phyloP scores from a whole-genome alignment of 2,888 invertebrate genomes.

The Lycia hirtaria region DNA sequence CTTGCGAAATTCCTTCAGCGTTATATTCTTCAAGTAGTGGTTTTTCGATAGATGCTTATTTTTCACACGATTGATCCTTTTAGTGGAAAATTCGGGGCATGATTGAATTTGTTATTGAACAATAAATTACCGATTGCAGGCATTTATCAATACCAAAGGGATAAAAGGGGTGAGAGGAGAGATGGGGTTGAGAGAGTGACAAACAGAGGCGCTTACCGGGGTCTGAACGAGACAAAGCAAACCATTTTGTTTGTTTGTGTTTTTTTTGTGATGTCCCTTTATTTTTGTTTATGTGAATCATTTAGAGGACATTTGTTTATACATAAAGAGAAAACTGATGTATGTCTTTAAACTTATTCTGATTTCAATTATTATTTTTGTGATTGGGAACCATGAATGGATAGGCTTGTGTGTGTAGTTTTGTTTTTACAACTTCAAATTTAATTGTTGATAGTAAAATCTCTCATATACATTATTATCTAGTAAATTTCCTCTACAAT shows the following conservation, averaged over 20 bases:
- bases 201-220: slow-evolving; percentile 27
- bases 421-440: too few relatives aligned
- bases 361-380: too few relatives aligned
- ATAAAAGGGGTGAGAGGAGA: slow-evolving; percentile 31
- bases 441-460: too few relatives aligned
- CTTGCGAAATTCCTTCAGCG: slow-evolving; percentile 6
- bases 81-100: slow-evolving; percentile 32
- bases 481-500: too few relatives aligned
- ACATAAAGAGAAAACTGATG: too few relatives aligned
- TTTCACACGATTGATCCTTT: slow-evolving; percentile 40
- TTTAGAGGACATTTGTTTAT: too few relatives aligned
- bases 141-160: slow-evolving; percentile 39
- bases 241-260: slow-evolving; percentile 1
- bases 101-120: slow-evolving; percentile 41
- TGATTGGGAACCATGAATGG: too few relatives aligned
- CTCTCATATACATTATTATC: too few relatives aligned
- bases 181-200: slow-evolving; percentile 33
- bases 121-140: slow-evolving; percentile 39
- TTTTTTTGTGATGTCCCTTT: too few relatives aligned
- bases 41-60: slow-evolving; percentile 31
- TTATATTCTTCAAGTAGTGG: slow-evolving; percentile 24
- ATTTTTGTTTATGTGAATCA: too few relatives aligned
- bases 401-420: too few relatives aligned
- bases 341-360: too few relatives aligned
- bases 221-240: slow-evolving; percentile 4